Base-by-base conservation (phyloP, 2,797 vertebrate genomes). In the Cirrhinus mrigala region DNA sequence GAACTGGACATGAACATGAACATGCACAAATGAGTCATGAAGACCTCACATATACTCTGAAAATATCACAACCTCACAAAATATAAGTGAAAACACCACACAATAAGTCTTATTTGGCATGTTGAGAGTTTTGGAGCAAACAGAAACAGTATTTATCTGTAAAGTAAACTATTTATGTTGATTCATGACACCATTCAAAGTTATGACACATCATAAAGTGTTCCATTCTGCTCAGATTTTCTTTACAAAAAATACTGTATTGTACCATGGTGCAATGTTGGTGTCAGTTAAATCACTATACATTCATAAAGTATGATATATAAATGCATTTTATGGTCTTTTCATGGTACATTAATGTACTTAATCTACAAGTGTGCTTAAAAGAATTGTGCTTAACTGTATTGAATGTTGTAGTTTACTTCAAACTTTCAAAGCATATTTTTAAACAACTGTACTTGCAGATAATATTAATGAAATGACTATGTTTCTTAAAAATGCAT, bases 11-110 rank as follows among this genome's bases (percentile, higher is more conserved):
- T 75, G 46, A 75, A 52, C 5, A 44, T n/a, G n/a, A n/a, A n/a
- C 37, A 69, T n/a, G n/a, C 66, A 24, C 33, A 24, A 77, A 77
- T 77, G 15, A 76, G 29, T 40, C n/a, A 40, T 58, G 3, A 76
- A 54, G 29, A 58, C 7, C 18, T 75, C 50, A 22, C 44, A 27
- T 50, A 27, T 6, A 16, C 24, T 7, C 24, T 27, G 24, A 62
- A 62, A 62, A 62, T 52, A 11, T 6, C 18, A 56, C 74, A 54
- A 11, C 16, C 27, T 6, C 71, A 50, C 46, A 74, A 27, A 56
- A 22, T 56, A 56, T 22, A 18, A 5, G 58, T 24, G 58, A 60
- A 16, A 50, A 50, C 44, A 50, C 15, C 62, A 62, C 11, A 62
- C 24, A 15, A 12, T 5, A 12, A 6, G 60, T 64, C 62, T 62